A percentile compares a stretch with the other conserved stretches of the same genome.
Conservation (phyloP, 2,113 vertebrate species). For the Tor tambroides region DNA sequence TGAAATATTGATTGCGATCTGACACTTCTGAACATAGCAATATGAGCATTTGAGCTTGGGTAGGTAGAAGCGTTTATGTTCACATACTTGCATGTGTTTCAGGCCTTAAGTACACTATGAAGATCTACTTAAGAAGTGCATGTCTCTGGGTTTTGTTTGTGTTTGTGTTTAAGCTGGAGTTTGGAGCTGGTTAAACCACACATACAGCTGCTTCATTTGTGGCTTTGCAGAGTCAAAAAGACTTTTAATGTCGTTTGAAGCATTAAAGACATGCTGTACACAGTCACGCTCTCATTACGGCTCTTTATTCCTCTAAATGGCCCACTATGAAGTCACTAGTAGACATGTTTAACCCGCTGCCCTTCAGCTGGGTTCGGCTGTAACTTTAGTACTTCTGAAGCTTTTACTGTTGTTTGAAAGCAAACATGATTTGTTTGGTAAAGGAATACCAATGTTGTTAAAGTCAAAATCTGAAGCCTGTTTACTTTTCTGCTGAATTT, state of each 20-base stretch:
- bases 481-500: neutral
- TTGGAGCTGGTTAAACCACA: neutral
- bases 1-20: neutral
- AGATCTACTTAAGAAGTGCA: neutral
- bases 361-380: slow-evolving; percentile 9
- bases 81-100: neutral
- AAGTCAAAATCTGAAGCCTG: neutral
- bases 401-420: neutral
- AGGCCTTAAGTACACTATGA: neutral
- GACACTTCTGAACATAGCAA: neutral
- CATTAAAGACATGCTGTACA: neutral
- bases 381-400: neutral
- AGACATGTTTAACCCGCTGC: slow-evolving; percentile 33
- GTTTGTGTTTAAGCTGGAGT: neutral
- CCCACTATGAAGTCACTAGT: neutral
- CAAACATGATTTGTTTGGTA: neutral
- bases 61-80: neutral
- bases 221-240: slow-evolving; percentile 1
- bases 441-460: neutral
- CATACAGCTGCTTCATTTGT: neutral
- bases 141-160: neutral
- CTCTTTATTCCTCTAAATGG: neutral
- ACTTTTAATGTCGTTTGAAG: neutral
- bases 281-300: neutral
- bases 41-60: neutral